Percentiles rank a stretch among this genome's conserved stretches.
These are phyloP conservation scores for Augiades crinisus DNA, from an alignment of 2,888 invertebrate species.

Conservation along the genomic window DNA sequence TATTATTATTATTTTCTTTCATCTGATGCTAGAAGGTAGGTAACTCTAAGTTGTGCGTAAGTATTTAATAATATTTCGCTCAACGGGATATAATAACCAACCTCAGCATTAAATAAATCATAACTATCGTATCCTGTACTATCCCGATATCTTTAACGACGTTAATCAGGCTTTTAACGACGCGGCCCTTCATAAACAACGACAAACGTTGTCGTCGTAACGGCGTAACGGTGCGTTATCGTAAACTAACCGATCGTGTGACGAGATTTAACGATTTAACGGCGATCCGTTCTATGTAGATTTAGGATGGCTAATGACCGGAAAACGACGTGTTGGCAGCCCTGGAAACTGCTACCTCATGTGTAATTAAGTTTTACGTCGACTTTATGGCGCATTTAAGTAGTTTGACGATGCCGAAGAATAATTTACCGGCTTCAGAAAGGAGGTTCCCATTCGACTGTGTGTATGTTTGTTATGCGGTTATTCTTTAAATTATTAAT, in stretches of 20 bases:
- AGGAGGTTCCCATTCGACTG: no score
- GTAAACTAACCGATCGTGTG: constrained; percentile 33
- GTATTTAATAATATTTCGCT: no score
- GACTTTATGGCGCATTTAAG: not conserved
- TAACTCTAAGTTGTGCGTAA: no score
- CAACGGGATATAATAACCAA: not conserved
- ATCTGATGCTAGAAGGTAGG: no score
- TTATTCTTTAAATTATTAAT: no score
- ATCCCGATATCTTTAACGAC: constrained; percentile 26
- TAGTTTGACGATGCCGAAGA: no score
- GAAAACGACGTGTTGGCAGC: constrained; percentile 19
- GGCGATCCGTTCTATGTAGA: constrained; percentile 28
- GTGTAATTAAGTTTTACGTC: constrained; percentile 29
- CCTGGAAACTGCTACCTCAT: constrained; percentile 12
- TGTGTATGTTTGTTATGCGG: no score
- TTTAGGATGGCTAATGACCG: constrained; percentile 21
- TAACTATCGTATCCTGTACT: constrained; percentile 19
- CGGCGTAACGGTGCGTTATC: constrained; percentile 29
- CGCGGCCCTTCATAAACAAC: constrained; percentile 24
- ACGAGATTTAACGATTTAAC: constrained; percentile 37
- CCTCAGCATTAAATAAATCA: constrained; percentile 13
- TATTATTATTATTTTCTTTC: no score
- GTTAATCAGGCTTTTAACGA: constrained; percentile 24
- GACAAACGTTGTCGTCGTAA: constrained; percentile 28
- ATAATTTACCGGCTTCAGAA: no score